Conservation (phyloP, 30 jellyfish, hydroid and myxozoan genomes). For the Rhopilema esculentum region DNA sequence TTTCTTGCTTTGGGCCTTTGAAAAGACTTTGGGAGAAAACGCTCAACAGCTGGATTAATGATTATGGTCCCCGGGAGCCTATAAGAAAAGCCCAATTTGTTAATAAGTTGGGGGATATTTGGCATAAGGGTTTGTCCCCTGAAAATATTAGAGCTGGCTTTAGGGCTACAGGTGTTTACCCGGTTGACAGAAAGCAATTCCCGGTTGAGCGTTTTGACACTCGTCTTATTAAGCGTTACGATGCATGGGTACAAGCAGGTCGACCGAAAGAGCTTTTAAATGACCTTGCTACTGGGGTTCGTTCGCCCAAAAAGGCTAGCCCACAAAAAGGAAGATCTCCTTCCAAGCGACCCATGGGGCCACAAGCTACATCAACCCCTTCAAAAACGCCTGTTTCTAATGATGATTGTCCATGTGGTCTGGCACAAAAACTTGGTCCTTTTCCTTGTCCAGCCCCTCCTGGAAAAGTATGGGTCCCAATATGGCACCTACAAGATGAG, state of each 20-base stretch:
- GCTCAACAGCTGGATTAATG: too few species aligned
- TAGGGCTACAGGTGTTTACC: conserved; percentile 18
- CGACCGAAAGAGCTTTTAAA: background rate
- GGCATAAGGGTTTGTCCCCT: conserved; percentile 34
- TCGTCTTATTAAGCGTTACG: background rate
- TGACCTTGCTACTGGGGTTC: background rate
- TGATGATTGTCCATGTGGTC: background rate
- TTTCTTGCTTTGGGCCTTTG: too few species aligned
- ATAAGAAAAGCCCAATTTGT: conserved; percentile 33
- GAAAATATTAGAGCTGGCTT: conserved; percentile 37
- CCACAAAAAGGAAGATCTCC: background rate
- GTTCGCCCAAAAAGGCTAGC: background rate
- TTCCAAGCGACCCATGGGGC: background rate
- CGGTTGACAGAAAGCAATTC: background rate
- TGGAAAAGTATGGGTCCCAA: background rate
- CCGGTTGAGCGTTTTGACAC: background rate
- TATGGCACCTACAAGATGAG: background rate
- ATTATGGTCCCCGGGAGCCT: too few species aligned
- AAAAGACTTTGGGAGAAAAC: too few species aligned
- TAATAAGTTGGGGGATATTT: conserved; percentile 20
- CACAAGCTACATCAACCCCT: background rate
- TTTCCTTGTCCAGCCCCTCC: background rate
- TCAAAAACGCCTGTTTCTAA: background rate
- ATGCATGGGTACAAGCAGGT: background rate
- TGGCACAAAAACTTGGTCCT: background rate